Evolutionary conservation across 1,140 invertebrate species (phyloP), one percentile per base, ranked within the genome.

Genomic region (Phymorhynchus buccinoides): DNA sequence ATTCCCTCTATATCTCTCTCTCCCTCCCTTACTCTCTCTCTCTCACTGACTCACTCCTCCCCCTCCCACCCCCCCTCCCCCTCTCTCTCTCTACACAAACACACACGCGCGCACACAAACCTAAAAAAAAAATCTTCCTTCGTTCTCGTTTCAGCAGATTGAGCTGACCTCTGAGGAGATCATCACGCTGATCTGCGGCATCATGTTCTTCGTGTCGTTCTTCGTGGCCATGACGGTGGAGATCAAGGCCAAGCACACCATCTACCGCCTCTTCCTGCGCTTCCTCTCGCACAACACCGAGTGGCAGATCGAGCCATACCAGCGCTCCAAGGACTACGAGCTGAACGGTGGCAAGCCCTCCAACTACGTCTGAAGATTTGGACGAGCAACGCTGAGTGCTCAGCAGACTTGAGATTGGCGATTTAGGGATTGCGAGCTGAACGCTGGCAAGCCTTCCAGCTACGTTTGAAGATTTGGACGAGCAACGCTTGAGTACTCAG

Each of bases 151-250:
- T 41, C 18, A 2, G 27, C 81, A 93, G 73, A 91, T 92, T 16
- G 92, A 94, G 83, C 91, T 95, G 52, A 94, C 93, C 0, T 89
- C 92, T 6, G 93, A 94, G 44, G 94, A 95, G 88, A 91, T 94
- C 16, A 92, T 95, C 9, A 95, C 94, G 1, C 90, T 95, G 30
- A 93, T 93, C 1, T 95, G 94, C 89, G 94, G 94, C 0, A 94
- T 95, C 9, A 88, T 94, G 41, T 95, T 95, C 88, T 95, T 95
- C 88, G 91, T 95, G 32, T 94, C 94, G 18, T 95, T 95, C 87
- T 95, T 95, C 89, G 90, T 95, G 12, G 94, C 94, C 56, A 95
- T 95, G 94, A 94, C 95, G 85, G 94, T 94, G 35, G 94, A 95
- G 89, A 94, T 95, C 32, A 95, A 95, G 87, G 94, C 94, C n/a